Percentiles rank a stretch among this genome's conserved stretches.
Evolutionary conservation across 2,888 invertebrate species (phyloP).

Genomic region (Lithophane socia): DNA sequence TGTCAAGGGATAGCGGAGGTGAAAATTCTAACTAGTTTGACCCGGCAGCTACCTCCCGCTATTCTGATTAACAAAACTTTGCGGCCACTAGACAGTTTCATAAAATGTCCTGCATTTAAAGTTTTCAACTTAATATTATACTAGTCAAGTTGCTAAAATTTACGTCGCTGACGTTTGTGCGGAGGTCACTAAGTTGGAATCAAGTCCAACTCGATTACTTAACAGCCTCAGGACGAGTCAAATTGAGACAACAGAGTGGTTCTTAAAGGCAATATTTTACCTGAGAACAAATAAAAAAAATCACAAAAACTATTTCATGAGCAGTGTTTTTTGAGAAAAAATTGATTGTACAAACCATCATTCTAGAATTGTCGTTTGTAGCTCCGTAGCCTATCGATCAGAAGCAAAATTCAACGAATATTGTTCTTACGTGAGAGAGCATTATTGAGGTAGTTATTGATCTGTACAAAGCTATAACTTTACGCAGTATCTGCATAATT

Average conservation of each 20-base stretch:
- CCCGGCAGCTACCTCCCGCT: conserved; percentile 70
- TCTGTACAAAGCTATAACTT: conserved; percentile 57
- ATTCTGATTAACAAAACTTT: conserved; percentile 87
- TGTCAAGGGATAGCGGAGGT: conserved; percentile 77
- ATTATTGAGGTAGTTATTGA: conserved; percentile 50
- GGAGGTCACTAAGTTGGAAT: conserved; percentile 38
- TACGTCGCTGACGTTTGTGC: conserved; percentile 52
- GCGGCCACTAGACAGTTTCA: conserved; percentile 76
- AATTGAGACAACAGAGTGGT: not conserved
- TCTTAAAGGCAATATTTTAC: conserved; percentile 2
- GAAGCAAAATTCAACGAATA: conserved; percentile 27
- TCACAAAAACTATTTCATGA: conserved; percentile 5
- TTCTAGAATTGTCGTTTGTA: conserved; percentile 17
- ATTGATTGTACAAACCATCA: conserved; percentile 5
- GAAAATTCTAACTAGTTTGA: conserved; percentile 81
- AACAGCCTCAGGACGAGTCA: conserved; percentile 11
- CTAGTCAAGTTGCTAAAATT: conserved; percentile 58
- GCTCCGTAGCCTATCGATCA: conserved; percentile 9
- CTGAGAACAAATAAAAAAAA: not conserved
- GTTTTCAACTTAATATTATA: conserved; percentile 76
- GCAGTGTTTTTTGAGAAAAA: not conserved
- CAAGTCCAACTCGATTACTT: conserved; percentile 57
- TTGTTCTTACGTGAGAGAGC: conserved; percentile 29
- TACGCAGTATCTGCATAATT: conserved; percentile 60
- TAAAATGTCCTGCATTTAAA: conserved; percentile 80